Evolutionary conservation across 2,888 invertebrate species (phyloP).

Genomic region (Teleogryllus oceanicus): DNA sequence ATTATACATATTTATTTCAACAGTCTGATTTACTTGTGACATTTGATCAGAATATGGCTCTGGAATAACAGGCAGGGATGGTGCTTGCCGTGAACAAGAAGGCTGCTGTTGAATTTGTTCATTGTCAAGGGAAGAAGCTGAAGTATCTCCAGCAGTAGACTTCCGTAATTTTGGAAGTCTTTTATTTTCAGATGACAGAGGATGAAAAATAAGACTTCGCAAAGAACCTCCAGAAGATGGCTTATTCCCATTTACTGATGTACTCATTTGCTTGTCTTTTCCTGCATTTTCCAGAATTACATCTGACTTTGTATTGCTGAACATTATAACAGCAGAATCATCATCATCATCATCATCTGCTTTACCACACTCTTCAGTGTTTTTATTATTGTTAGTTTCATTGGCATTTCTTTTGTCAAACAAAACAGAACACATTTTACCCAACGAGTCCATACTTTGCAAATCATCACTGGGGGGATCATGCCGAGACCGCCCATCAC

Average conservation of each 20-base stretch:
- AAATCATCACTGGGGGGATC: not conserved
- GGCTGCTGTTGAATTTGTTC: not conserved
- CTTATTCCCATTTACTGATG: constrained; percentile 11
- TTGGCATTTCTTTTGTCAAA: not conserved
- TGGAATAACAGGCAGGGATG: constrained; percentile 35
- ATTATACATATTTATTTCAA: constrained; percentile 26
- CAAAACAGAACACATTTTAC: not conserved
- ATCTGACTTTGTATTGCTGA: not conserved
- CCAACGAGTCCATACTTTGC: not conserved
- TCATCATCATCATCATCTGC: not conserved
- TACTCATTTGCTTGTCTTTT: constrained; percentile 21
- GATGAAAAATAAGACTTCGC: constrained; percentile 55
- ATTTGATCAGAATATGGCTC: constrained; percentile 32
- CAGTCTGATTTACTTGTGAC: not conserved
- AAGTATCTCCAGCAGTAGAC: not conserved
- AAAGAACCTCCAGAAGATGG: constrained; percentile 51
- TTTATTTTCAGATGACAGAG: constrained; percentile 40
- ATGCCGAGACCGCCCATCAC: constrained; percentile 12
- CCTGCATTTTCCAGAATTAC: not conserved
- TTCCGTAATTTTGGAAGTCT: constrained; percentile 32
- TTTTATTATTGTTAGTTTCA: not conserved
- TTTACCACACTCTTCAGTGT: not conserved
- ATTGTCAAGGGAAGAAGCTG: not conserved
- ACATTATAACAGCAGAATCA: not conserved
- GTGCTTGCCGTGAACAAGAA: constrained; percentile 26